A percentile compares a stretch with the other conserved stretches of the same genome.
Conservation (phyloP, 2,888 invertebrate genomes). For the Pristionchus exspectatus region DNA sequence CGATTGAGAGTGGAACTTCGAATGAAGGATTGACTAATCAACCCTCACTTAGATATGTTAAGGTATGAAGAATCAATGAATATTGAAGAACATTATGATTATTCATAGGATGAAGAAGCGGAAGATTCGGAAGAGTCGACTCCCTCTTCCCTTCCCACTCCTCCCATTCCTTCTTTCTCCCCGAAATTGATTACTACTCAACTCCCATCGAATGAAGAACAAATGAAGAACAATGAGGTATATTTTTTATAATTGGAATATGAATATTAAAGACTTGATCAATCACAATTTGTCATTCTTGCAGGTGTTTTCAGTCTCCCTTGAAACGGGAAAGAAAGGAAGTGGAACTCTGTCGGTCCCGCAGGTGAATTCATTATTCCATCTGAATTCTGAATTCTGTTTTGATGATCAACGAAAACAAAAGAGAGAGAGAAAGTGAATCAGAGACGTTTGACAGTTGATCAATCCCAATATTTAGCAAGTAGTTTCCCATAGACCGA, state of each 20-base stretch:
- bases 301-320: slow-evolving; percentile 35
- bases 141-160: slow-evolving; percentile 39
- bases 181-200: slow-evolving; percentile 44
- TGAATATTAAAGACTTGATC: not conserved
- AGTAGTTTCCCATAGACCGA: not conserved
- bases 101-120: not conserved
- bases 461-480: not conserved
- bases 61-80: not conserved
- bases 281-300: not conserved
- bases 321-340: not conserved
- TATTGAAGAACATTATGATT: not conserved
- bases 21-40: not conserved
- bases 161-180: slow-evolving; percentile 42
- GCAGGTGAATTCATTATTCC: not conserved
- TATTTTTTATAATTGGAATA: not conserved
- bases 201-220: slow-evolving; percentile 24
- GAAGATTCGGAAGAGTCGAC: not conserved
- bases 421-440: not conserved
- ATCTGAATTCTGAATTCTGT: not conserved
- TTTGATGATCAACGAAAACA: slow-evolving; percentile 4
- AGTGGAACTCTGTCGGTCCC: slow-evolving; percentile 23
- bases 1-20: slow-evolving; percentile 39
- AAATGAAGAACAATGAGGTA: slow-evolving; percentile 54
- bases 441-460: not conserved
- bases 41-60: slow-evolving; percentile 27